A percentile compares a stretch with the other conserved stretches of the same genome.
Conservation (phyloP, 2,888 invertebrate species). For the Morpho deidamia region DNA sequence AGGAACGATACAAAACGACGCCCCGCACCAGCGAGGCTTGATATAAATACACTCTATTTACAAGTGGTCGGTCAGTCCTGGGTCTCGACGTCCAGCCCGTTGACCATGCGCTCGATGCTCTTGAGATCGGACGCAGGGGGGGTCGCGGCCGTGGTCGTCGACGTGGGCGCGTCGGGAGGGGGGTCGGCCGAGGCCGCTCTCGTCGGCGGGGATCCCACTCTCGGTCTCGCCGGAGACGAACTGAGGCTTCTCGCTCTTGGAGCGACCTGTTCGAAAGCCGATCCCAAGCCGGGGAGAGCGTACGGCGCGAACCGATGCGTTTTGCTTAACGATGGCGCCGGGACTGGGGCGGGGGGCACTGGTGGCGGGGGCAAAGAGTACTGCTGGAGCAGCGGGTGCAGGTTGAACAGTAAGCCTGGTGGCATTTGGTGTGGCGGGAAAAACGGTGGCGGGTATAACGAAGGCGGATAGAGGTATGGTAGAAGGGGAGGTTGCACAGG, state of each 20-base stretch:
- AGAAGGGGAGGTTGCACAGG: conserved; percentile 95
- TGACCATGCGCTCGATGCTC: conserved; percentile 98
- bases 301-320: conserved; percentile 92
- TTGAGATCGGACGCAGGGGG: conserved; percentile 90
- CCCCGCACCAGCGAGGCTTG: conserved; percentile 43
- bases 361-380: conserved; percentile 88
- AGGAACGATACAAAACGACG: conserved; percentile 75
- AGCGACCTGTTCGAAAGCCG: conserved; percentile 94
- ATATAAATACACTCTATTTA: conserved; percentile 74
- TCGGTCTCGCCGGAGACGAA: conserved; percentile 74
- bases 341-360: conserved; percentile 79
- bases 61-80: conserved; percentile 68
- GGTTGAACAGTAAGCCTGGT: conserved; percentile 91
- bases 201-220: conserved; percentile 59
- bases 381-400: conserved; percentile 92
- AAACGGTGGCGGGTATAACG: conserved; percentile 88
- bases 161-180: conserved; percentile 74
- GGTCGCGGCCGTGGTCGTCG: conserved; percentile 58
- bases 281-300: conserved; percentile 87
- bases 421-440: conserved; percentile 88
- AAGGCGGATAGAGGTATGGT: conserved; percentile 95
- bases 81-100: conserved; percentile 93
- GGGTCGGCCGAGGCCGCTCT: conserved; percentile 74
- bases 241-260: conserved; percentile 84
- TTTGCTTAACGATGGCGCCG: conserved; percentile 81